phyloP scores from a whole-genome alignment of 2,888 invertebrate species.

The Sialis fuliginosa region DNA sequence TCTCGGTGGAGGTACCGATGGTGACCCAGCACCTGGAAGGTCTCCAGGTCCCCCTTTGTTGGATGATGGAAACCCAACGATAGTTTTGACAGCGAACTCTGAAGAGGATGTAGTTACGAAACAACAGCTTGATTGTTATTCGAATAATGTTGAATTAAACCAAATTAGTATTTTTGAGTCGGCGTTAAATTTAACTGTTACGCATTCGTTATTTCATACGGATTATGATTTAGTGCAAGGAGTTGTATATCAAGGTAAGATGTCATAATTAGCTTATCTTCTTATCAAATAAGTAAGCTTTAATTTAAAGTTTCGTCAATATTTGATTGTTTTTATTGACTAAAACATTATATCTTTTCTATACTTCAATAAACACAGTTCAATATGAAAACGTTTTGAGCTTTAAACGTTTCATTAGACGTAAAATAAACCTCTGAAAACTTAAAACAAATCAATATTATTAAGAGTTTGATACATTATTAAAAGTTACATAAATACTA shows the following conservation, averaged over 20 bases:
- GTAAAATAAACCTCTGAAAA: too few relatives aligned
- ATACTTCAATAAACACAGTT: too few relatives aligned
- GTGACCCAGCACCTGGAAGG: constrained; percentile 47
- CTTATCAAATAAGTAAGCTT: too few relatives aligned
- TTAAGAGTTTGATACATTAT: too few relatives aligned
- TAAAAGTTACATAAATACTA: too few relatives aligned
- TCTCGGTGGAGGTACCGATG: constrained; percentile 19
- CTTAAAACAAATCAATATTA: too few relatives aligned
- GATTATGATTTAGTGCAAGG: not conserved
- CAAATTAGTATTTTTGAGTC: not conserved
- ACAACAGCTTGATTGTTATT: not conserved
- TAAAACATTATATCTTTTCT: too few relatives aligned
- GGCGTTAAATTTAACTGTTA: not conserved
- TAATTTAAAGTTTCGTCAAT: too few relatives aligned
- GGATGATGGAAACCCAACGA: constrained; percentile 1
- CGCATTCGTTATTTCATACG: not conserved
- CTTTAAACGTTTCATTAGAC: too few relatives aligned
- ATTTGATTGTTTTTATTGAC: too few relatives aligned
- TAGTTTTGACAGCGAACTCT: not conserved
- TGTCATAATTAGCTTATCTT: not conserved
- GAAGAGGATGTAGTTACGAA: not conserved
- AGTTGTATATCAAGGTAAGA: not conserved
- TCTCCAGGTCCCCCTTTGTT: constrained; percentile 40
- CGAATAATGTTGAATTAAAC: not conserved
- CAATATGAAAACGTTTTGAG: too few relatives aligned